Evolutionary conservation across 1,140 invertebrate genomes (phyloP), one percentile per base, ranked within the genome.

Genomic region (Hirudo medicinalis): DNA sequence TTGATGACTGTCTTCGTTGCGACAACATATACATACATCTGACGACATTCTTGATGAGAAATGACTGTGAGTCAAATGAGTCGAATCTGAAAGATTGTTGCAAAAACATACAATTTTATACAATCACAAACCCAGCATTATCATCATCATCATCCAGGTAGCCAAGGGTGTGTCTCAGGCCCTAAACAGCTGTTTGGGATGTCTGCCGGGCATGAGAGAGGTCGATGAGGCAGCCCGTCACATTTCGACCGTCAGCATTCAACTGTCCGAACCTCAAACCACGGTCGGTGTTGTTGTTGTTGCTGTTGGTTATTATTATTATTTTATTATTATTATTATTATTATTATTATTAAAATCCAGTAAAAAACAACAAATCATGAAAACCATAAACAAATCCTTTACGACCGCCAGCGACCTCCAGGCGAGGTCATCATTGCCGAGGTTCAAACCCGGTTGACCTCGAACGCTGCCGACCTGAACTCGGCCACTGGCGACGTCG

Each of bases 121-220:
- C 43, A 11, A 49, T 49, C 43, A 49, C 43, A 49, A 63, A 63
- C 19, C 17, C 22, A 25, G 4, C 57, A 11, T 63, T 6, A 25
- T 63, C 29, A 63, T 25, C 9, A 63, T 6, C 22, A 63, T 63
- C 29, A 55, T 74, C 19, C 22, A 82, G 79, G 82, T 84, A 54
- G 83, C 83, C 13, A 82, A 83, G 71, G 76, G 78, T 20, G 82
- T 85, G 22, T 83, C 83, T 0, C 78, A 77, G 71, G 82, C 85
- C 27, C 78, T 86, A 1, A 84, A 84, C 73, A 82, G 81, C 73
- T 86, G 85, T 75, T 86, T 94, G 9, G 89, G 88, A 73, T 90
- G 89, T 76, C 84, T 94, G 54, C 91, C 92, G 15, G 91, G 92
- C 0, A 91, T 95, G 77, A 76, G 88, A 75, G 92, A 94, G 78